A percentile compares a stretch with the other conserved stretches of the same genome.
Conservation (phyloP, 2,797 vertebrate species). For the Platyrinchus mystaceus region DNA sequence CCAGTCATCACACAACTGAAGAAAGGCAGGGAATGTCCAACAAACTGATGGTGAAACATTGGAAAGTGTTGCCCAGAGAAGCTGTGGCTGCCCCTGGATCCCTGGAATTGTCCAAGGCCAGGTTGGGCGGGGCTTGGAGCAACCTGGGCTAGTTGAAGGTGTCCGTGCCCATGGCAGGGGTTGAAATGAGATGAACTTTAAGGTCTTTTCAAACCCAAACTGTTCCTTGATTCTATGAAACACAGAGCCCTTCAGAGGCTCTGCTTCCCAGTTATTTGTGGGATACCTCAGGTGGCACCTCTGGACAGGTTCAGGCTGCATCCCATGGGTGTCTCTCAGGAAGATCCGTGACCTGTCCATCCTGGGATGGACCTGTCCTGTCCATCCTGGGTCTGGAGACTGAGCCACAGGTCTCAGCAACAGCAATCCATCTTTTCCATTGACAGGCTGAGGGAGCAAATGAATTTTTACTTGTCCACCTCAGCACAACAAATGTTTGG, state of each 20-base stretch:
- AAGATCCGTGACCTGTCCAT: neutral
- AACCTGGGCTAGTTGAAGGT: fast-evolving
- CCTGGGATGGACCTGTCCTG: neutral
- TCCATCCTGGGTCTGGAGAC: neutral
- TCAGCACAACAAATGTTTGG: neutral
- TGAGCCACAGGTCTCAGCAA: neutral
- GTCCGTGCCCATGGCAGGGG: neutral
- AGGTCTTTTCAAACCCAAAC: neutral
- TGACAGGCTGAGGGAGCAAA: neutral
- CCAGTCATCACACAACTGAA: neutral
- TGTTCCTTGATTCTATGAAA: neutral
- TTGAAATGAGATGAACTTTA: fast-evolving
- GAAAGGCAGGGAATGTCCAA: neutral
- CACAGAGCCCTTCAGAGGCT: neutral
- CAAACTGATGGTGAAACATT: fast-evolving
- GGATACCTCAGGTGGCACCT: neutral
- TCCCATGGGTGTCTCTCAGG: neutral
- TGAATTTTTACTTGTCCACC: neutral
- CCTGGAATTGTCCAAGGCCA: neutral
- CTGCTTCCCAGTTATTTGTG: neutral
- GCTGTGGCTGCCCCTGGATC: neutral
- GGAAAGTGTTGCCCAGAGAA: neutral
- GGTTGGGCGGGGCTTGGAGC: neutral
- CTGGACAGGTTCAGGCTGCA: neutral
- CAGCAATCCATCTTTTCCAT: neutral